Conservation (phyloP, 2,113 vertebrate genomes). For the Ciconia boyciana region DNA sequence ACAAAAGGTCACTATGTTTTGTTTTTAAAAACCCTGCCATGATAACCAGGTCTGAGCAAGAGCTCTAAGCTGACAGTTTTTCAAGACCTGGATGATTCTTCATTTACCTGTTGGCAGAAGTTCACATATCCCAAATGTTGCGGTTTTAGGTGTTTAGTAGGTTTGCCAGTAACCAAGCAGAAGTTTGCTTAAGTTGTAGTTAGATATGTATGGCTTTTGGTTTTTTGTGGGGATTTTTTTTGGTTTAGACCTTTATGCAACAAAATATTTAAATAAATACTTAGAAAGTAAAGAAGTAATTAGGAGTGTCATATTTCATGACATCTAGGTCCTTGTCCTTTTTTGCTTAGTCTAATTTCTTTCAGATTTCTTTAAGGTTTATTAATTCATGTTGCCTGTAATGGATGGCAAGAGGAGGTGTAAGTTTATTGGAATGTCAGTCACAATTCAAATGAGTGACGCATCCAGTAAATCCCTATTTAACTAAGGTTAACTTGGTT, state of each 20-base stretch:
- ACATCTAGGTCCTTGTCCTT: fast-evolving
- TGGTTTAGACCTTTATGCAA: background rate
- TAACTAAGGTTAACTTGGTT: background rate
- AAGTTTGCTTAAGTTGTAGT: background rate
- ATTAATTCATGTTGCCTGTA: background rate
- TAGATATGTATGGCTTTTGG: background rate
- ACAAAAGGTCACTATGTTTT: background rate
- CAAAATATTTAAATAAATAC: background rate
- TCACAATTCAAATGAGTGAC: background rate
- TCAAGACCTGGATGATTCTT: background rate
- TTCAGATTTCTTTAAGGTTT: background rate
- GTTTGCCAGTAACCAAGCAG: background rate
- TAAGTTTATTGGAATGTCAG: background rate
- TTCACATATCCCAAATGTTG: background rate
- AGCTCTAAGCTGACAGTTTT: background rate
- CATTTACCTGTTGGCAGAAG: background rate
- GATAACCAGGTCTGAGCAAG: background rate
- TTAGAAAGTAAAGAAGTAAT: background rate
- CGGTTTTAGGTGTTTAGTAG: background rate
- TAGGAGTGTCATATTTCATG: background rate
- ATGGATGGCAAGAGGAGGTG: background rate
- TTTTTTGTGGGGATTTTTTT: fast-evolving
- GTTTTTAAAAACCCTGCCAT: background rate
- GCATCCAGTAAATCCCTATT: background rate
- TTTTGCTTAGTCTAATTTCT: background rate